Percentiles rank a stretch among this genome's conserved stretches.
Evolutionary conservation across 2,113 vertebrate genomes (phyloP).

Genomic region (Tiliqua scincoides): DNA sequence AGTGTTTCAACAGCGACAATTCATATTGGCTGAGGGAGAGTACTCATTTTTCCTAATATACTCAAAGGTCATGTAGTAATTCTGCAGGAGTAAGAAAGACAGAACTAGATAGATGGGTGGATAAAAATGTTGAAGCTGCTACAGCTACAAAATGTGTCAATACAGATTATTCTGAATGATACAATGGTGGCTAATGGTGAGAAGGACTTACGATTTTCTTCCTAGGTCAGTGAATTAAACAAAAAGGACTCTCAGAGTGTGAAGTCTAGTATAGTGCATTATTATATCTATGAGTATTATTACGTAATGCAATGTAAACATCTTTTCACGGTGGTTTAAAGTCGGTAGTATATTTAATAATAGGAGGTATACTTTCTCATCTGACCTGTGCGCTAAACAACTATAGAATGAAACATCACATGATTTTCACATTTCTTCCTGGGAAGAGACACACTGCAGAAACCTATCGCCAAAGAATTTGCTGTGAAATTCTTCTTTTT

Average conservation of each 20-base stretch:
- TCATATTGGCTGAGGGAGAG: not conserved
- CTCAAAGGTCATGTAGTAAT: constrained; percentile 32
- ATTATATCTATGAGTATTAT: too few relatives aligned
- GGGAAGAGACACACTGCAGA: not conserved
- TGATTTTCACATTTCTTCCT: not conserved
- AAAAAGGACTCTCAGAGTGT: not conserved
- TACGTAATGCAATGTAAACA: too few relatives aligned
- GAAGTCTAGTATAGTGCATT: fast-evolving
- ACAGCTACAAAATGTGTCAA: constrained; percentile 35
- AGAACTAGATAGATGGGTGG: constrained; percentile 20
- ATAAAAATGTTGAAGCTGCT: constrained; percentile 28
- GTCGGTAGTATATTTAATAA: not conserved
- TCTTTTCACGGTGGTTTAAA: too few relatives aligned
- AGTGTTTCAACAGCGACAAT: constrained; percentile 28
- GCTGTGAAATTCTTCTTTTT: not conserved
- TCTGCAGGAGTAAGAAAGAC: constrained; percentile 18
- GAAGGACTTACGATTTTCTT: not conserved
- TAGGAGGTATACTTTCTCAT: not conserved
- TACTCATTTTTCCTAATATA: constrained; percentile 32
- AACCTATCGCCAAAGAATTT: not conserved
- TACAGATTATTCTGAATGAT: constrained; percentile 9
- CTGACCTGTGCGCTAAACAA: not conserved
- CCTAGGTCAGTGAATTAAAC: not conserved
- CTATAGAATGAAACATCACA: not conserved
- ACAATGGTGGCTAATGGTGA: not conserved